Percentiles rank a stretch among this genome's conserved stretches.
Conservation (phyloP, 2,888 invertebrate genomes). For the Conistra vaccinii region DNA sequence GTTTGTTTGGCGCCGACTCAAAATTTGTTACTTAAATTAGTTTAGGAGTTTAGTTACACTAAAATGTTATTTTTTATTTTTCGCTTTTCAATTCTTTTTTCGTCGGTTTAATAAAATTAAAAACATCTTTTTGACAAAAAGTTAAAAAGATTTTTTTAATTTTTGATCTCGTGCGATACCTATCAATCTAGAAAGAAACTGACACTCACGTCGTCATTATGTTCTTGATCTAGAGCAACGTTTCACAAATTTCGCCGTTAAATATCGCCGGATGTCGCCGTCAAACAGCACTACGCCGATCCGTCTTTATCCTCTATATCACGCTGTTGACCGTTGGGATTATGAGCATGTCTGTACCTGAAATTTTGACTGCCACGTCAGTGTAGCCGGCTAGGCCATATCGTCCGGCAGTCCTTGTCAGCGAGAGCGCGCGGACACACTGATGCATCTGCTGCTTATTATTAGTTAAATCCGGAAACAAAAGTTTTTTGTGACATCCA, state of each 20-base stretch:
- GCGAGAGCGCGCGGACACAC: background rate
- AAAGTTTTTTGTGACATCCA: background rate
- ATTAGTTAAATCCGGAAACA: background rate
- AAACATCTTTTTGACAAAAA: too few relatives aligned
- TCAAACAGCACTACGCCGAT: background rate
- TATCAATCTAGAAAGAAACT: background rate
- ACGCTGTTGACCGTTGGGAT: background rate
- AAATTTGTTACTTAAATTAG: too few relatives aligned
- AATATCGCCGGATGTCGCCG: background rate
- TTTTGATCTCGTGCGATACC: background rate
- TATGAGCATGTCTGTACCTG: conserved; percentile 1
- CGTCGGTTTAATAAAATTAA: too few relatives aligned
- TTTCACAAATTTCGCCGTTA: background rate
- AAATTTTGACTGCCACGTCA: background rate
- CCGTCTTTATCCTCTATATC: background rate
- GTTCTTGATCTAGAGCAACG: too few relatives aligned
- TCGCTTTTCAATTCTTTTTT: too few relatives aligned
- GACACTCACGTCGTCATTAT: too few relatives aligned
- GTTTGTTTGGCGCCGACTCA: too few relatives aligned
- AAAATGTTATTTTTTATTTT: too few relatives aligned
- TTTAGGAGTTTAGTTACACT: too few relatives aligned
- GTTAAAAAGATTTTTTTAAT: background rate
- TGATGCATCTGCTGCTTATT: background rate
- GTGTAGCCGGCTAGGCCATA: background rate
- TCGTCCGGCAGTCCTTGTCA: background rate